Evolutionary conservation across 2,888 invertebrate species (phyloP).

Genomic region (Hirtodrosophila confusa): DNA sequence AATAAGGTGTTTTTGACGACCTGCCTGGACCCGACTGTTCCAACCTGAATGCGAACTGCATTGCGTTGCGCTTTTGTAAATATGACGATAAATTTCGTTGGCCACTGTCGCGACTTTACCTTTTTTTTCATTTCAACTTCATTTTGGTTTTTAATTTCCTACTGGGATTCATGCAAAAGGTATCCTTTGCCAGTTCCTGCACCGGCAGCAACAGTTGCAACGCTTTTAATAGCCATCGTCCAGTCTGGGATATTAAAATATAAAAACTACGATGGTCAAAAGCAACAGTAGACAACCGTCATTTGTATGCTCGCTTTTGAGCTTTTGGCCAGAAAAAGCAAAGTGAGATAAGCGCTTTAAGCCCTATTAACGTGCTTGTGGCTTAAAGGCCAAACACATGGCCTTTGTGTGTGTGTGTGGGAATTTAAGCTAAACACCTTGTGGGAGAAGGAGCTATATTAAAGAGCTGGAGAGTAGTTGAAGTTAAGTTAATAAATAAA

Average conservation of each 20-base stretch:
- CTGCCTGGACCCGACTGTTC: slow-evolving; percentile 23
- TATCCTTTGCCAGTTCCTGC: slow-evolving; percentile 40
- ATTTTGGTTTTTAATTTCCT: slow-evolving; percentile 80
- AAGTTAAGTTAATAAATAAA: background rate
- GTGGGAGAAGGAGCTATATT: slow-evolving; percentile 15
- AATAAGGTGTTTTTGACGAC: slow-evolving; percentile 61
- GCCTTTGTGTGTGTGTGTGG: slow-evolving; percentile 10
- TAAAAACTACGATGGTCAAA: slow-evolving; percentile 68
- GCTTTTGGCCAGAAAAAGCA: slow-evolving; percentile 35
- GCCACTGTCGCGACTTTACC: slow-evolving; percentile 35
- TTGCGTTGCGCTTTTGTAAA: slow-evolving; percentile 68
- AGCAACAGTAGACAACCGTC: slow-evolving; percentile 46
- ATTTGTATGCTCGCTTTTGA: slow-evolving; percentile 57
- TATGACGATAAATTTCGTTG: slow-evolving; percentile 67
- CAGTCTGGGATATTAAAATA: slow-evolving; percentile 73
- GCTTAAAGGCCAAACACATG: slow-evolving; percentile 35
- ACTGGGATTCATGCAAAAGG: slow-evolving; percentile 76
- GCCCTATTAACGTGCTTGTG: slow-evolving; percentile 61
- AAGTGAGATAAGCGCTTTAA: slow-evolving; percentile 76
- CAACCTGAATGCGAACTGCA: slow-evolving; percentile 31
- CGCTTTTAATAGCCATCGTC: slow-evolving; percentile 69
- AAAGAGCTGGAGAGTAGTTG: slow-evolving; percentile 24
- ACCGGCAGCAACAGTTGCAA: slow-evolving; percentile 23
- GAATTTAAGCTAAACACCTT: slow-evolving; percentile 46
- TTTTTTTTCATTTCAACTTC: slow-evolving; percentile 54